Evolutionary conservation across 2,113 vertebrate genomes (phyloP).

Genomic region (Struthidea cinerea): DNA sequence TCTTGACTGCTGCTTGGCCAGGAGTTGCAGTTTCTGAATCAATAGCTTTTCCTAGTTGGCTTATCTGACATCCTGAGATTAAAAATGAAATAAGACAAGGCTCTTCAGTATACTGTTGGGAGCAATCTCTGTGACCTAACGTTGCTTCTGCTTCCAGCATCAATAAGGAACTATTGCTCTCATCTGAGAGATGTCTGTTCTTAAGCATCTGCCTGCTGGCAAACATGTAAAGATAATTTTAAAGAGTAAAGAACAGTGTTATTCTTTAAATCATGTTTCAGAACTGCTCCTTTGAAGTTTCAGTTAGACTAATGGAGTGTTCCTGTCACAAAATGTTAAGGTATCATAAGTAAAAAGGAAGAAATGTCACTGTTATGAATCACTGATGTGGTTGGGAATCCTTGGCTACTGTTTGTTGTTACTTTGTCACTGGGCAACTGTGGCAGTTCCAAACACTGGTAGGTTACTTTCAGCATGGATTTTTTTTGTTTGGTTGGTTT

Average conservation of each 20-base stretch:
- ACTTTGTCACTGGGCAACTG: not conserved
- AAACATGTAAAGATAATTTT: not conserved
- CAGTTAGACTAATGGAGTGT: not conserved
- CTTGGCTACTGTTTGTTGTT: not conserved
- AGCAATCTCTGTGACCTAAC: not conserved
- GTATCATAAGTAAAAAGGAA: not conserved
- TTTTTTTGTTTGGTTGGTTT: not conserved
- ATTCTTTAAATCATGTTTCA: not conserved
- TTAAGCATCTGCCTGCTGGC: not conserved
- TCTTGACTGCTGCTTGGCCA: not conserved
- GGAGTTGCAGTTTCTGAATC: slow-evolving; percentile 9
- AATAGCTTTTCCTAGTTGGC: not conserved
- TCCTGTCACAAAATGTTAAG: not conserved
- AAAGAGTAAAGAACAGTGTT: not conserved
- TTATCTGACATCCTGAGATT: slow-evolving; percentile 9
- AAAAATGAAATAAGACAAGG: not conserved
- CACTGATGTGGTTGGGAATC: not conserved
- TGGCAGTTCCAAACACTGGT: not conserved
- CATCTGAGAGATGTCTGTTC: not conserved
- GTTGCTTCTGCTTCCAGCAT: not conserved
- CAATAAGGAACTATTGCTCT: not conserved
- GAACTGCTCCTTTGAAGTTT: not conserved
- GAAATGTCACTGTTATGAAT: not conserved
- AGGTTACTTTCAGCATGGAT: not conserved
- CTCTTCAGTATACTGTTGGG: not conserved